These are phyloP conservation scores for Enteromius argenteus DNA, from an alignment of 2,797 vertebrate genomes.

Conservation along the genomic window DNA sequence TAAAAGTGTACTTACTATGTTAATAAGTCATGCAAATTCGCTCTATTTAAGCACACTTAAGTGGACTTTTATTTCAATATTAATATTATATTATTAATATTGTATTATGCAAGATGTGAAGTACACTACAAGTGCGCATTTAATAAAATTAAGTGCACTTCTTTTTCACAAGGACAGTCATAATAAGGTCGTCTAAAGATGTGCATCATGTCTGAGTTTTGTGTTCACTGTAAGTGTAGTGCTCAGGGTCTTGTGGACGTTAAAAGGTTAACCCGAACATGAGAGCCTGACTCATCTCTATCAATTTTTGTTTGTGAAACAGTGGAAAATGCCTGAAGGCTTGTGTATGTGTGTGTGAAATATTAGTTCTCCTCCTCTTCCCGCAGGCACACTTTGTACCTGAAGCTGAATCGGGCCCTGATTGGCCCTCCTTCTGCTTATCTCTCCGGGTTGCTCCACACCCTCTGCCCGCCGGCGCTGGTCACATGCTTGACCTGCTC, in stretches of 20 bases:
- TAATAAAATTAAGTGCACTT: not conserved
- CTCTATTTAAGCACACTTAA: not conserved
- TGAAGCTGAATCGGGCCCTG: constrained; percentile 60
- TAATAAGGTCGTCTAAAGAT: not conserved
- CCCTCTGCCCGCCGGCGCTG: constrained; percentile 67
- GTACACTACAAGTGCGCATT: not conserved
- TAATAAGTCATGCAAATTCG: not conserved
- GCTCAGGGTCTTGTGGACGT: not conserved
- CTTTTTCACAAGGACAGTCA: not conserved
- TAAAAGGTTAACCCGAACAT: constrained; percentile 50
- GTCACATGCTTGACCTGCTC: constrained; percentile 79
- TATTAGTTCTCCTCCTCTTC: constrained; percentile 62
- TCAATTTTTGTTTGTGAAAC: constrained; percentile 54
- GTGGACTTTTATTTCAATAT: not conserved
- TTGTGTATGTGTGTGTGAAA: constrained; percentile 51
- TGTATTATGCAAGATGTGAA: not conserved
- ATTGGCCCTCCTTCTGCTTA: constrained; percentile 67
- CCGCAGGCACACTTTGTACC: constrained; percentile 65
- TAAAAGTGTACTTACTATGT: not conserved
- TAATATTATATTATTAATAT: not conserved
- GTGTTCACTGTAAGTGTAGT: not conserved
- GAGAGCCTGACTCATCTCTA: constrained; percentile 38
- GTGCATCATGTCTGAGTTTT: not conserved
- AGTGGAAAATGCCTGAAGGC: constrained; percentile 56
- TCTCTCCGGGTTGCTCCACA: constrained; percentile 57